These are phyloP conservation scores for Physella acuta DNA, from an alignment of 1,140 invertebrate species.

Conservation along the genomic window DNA sequence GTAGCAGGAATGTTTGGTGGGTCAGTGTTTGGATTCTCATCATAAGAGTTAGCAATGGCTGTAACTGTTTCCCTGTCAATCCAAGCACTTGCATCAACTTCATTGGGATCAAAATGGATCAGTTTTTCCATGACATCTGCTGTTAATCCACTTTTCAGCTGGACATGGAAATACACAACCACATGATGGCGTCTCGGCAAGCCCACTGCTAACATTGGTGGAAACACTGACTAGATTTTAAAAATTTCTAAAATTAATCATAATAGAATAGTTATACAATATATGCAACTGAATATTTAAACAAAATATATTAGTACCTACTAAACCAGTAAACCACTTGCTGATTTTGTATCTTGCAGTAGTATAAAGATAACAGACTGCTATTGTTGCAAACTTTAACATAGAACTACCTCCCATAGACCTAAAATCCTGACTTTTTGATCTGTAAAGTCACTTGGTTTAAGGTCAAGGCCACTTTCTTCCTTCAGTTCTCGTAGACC, in stretches of 20 bases:
- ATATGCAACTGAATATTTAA: too few species aligned
- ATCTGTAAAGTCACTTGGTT: slow-evolving; percentile 30
- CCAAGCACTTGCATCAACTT: slow-evolving; percentile 37
- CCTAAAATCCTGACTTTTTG: slow-evolving; percentile 38
- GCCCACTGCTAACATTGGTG: slow-evolving; percentile 48
- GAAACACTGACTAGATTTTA: slow-evolving; percentile 57
- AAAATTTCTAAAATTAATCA: too few species aligned
- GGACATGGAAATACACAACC: slow-evolving; percentile 52
- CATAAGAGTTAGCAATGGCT: slow-evolving; percentile 31
- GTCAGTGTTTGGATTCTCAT: slow-evolving; percentile 31
- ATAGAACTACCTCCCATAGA: slow-evolving; percentile 51
- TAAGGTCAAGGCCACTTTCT: slow-evolving; percentile 51
- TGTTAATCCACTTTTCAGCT: slow-evolving; percentile 32
- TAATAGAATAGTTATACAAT: too few species aligned
- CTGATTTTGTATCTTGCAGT: background rate
- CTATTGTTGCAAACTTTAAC: too few species aligned
- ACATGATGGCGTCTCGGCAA: slow-evolving; percentile 55
- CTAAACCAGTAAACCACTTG: background rate
- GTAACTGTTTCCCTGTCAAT: slow-evolving; percentile 28
- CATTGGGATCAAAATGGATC: slow-evolving; percentile 35
- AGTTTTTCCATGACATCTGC: slow-evolving; percentile 29
- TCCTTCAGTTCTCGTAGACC: slow-evolving; percentile 54
- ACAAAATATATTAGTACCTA: background rate
- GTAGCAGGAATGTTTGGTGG: background rate
- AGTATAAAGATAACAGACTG: background rate